A percentile compares a stretch with the other conserved stretches of the same genome.
Conservation (phyloP, 2,797 vertebrate species). For the Acanthornis magna region DNA sequence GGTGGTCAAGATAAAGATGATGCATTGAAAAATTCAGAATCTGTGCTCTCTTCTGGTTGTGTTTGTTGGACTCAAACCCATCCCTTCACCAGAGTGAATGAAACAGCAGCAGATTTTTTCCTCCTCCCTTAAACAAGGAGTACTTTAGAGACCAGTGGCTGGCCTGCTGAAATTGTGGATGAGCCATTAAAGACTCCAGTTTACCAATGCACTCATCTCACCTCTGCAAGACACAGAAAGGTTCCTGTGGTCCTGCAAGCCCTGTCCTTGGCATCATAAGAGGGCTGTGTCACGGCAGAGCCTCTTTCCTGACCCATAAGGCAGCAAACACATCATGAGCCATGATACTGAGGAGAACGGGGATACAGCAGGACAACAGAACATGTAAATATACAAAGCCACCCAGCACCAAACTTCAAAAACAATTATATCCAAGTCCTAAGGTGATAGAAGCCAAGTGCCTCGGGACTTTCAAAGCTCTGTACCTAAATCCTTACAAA, state of each 20-base stretch:
- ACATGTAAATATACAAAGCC: background rate
- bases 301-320: rapidly evolving
- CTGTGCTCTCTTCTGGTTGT: rapidly evolving
- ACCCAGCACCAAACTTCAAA: background rate
- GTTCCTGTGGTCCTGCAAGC: background rate
- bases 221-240: background rate
- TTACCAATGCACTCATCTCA: background rate
- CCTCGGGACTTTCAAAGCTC: background rate
- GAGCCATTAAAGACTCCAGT: background rate
- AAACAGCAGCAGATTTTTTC: background rate
- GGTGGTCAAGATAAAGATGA: background rate
- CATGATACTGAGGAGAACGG: background rate
- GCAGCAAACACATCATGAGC: background rate
- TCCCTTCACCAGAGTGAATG: background rate
- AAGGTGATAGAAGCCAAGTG: background rate
- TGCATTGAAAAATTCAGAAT: background rate
- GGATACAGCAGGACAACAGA: background rate
- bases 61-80: background rate
- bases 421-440: background rate
- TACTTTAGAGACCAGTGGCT: background rate
- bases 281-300: background rate
- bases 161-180: background rate
- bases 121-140: background rate
- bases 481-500: background rate
- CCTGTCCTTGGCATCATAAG: background rate